Percentiles rank a stretch among this genome's conserved stretches.
phyloP scores from a whole-genome alignment of 2,797 vertebrate genomes.

The Macrochelys suwanniensis region DNA sequence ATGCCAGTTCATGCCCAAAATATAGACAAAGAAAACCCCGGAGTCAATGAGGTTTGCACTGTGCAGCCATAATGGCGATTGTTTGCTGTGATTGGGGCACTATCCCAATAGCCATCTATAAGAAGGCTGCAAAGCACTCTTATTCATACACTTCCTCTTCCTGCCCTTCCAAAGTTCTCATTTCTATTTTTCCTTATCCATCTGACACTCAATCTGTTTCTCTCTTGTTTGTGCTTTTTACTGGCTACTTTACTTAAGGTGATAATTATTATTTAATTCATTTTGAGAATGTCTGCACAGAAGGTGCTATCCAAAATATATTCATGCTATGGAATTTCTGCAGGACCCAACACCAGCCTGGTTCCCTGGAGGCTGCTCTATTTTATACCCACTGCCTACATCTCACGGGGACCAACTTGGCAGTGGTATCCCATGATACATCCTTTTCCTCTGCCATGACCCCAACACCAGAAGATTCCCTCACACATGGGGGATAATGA shows the following conservation, averaged over 20 bases:
- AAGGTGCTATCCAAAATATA: not conserved
- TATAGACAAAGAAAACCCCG: not conserved
- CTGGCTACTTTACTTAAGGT: not conserved
- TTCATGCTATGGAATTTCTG: not conserved
- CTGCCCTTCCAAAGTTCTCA: not conserved
- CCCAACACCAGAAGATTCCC: not conserved
- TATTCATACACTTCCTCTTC: not conserved
- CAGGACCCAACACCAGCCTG: not conserved
- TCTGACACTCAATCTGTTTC: not conserved
- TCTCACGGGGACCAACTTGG: not conserved
- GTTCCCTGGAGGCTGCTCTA: not conserved
- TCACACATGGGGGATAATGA: not conserved
- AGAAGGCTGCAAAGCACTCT: not conserved
- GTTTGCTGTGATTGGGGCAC: not conserved
- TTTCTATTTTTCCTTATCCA: not conserved
- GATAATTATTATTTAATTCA: conserved; percentile 1
- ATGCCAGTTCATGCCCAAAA: not conserved
- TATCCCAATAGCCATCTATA: not conserved
- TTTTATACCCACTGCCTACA: not conserved
- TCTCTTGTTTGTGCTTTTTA: not conserved
- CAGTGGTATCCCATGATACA: rapidly evolving
- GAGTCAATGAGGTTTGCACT: not conserved
- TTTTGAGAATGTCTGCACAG: not conserved
- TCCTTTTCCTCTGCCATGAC: not conserved
- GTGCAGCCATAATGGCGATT: not conserved